Evolutionary conservation across 2,113 vertebrate genomes (phyloP).

Genomic region (Excalfactoria chinensis): DNA sequence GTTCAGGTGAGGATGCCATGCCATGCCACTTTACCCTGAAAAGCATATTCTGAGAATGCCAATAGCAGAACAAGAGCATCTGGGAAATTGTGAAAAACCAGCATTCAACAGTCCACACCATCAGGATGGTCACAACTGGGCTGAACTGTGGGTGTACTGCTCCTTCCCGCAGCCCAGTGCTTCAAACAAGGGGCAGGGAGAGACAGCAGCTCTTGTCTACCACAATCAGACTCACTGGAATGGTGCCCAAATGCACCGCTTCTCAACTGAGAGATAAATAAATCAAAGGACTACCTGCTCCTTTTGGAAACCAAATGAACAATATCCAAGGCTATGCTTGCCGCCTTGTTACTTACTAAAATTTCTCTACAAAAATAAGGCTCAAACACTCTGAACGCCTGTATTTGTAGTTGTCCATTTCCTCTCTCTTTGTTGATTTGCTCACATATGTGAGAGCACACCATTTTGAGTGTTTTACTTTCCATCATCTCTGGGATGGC

Average conservation of each 20-base stretch:
- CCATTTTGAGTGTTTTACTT: background rate
- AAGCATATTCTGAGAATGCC: background rate
- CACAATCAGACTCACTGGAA: background rate
- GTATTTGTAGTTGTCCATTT: background rate
- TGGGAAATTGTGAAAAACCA: background rate
- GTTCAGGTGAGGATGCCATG: background rate
- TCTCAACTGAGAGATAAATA: background rate
- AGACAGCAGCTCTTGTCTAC: fast-evolving
- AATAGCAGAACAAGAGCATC: background rate
- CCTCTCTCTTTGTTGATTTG: background rate
- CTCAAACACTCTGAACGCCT: background rate
- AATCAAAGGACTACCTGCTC: background rate
- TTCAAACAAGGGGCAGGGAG: background rate
- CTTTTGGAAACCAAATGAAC: background rate
- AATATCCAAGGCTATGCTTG: background rate
- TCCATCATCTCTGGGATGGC: background rate
- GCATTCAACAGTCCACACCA: background rate
- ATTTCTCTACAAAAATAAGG: background rate
- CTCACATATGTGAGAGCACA: background rate
- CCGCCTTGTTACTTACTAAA: background rate
- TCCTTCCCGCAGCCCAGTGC: background rate
- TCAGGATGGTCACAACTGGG: background rate
- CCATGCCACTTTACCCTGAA: fast-evolving
- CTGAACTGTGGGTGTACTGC: fast-evolving
- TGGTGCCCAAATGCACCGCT: background rate